Evolutionary conservation across 1,140 invertebrate species (phyloP), one percentile per base, ranked within the genome.

Genomic region (Lineus longissimus): DNA sequence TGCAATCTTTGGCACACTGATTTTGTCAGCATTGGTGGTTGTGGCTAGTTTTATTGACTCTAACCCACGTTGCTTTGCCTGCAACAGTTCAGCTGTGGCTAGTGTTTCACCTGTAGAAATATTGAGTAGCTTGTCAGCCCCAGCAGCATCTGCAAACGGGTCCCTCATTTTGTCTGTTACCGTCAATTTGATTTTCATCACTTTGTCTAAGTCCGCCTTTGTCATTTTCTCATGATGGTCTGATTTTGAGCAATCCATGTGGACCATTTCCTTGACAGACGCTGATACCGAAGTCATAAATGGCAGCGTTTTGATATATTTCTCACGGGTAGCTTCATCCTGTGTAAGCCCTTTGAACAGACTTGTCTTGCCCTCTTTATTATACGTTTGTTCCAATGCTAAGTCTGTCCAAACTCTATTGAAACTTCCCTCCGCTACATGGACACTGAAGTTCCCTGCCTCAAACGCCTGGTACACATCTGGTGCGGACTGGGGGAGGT

Each of bases 361-460:
- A 19, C n/a, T 17, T 22, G 23, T 57, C 19, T 57, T 57, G 4
- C 55, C 55, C 23, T 57, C 23, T 11, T 33, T n/a, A 25, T 57
- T 57, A 25, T 29, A 29, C 9, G 55, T 29, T 27, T 57, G 30
- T 57, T 57, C 55, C 23, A 57, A 19, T 6, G 23, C 55, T 7
- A 57, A 25, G 55, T 57, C 55, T 57, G 55, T 57, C 55, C 55
- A 57, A 7, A 57, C 30, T 9, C 55, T 25, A 57, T 57, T 57
- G 30, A 6, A 57, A 11, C 11, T 19, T 2, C 30, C 30, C n/a
- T 27, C 27, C 15, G 55, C 27, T 27, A 7, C 7, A 25, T 57
- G 23, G 23, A 57, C 55, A 11, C 7, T 57, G 30, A 57, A 57
- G 27, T 57, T 57, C 2, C 55, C 55, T 29, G 17, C 27, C 11